Conservation (phyloP, 2,797 vertebrate species). For the Danio aesculapii region DNA sequence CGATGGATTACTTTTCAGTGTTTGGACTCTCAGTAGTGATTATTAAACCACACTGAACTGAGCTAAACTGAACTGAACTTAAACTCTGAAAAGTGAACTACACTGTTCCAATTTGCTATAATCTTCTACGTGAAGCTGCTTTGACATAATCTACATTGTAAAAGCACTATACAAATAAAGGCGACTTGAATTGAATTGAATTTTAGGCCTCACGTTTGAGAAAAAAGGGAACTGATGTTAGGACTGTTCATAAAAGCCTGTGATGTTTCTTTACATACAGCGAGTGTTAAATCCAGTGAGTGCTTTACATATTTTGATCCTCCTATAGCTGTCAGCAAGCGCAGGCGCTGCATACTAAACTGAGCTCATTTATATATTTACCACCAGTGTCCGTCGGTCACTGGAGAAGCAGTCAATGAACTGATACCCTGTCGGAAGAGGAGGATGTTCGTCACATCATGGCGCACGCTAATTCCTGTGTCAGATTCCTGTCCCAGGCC, state of each 20-base stretch:
- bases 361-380: slow-evolving; percentile 40
- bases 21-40: too few relatives aligned
- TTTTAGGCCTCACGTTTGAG: slow-evolving; percentile 2
- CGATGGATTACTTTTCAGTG: too few relatives aligned
- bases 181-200: too few relatives aligned
- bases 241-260: not conserved
- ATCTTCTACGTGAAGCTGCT: too few relatives aligned
- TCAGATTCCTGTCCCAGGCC: slow-evolving; percentile 44
- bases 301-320: slow-evolving; percentile 9
- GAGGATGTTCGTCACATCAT: slow-evolving; percentile 21
- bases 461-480: slow-evolving; percentile 30
- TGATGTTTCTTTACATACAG: not conserved
- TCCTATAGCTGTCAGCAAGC: slow-evolving; percentile 35
- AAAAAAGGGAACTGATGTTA: slow-evolving; percentile 10
- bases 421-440: not conserved
- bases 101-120: too few relatives aligned
- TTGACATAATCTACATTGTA: too few relatives aligned
- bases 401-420: slow-evolving; percentile 4
- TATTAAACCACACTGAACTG: too few relatives aligned
- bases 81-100: too few relatives aligned
- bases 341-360: slow-evolving; percentile 1
- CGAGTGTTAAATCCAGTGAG: slow-evolving; percentile 2
- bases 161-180: too few relatives aligned
- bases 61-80: too few relatives aligned
- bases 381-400: slow-evolving; percentile 12